Evolutionary conservation across 2,797 vertebrate species (phyloP).

Genomic region (Poeciliopsis presidionis): DNA sequence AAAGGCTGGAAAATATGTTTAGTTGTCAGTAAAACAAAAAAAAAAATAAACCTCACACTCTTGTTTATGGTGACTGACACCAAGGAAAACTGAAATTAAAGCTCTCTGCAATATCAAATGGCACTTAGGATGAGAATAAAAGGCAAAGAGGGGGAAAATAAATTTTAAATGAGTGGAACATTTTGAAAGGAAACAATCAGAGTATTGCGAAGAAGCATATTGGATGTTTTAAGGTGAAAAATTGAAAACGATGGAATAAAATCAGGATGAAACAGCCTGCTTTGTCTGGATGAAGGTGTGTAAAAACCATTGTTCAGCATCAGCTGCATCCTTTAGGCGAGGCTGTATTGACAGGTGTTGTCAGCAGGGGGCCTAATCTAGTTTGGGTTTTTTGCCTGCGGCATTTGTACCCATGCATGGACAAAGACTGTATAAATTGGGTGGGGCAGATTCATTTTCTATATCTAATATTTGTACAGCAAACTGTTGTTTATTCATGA

Average conservation of each 20-base stretch:
- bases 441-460: slow-evolving; percentile 16
- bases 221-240: slow-evolving; percentile 17
- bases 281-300: slow-evolving; percentile 28
- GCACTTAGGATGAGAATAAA: not conserved
- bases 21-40: slow-evolving; percentile 14
- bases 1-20: slow-evolving; percentile 15
- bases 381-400: slow-evolving; percentile 50
- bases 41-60: not conserved
- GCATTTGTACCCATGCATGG: slow-evolving; percentile 40
- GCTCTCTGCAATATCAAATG: not conserved
- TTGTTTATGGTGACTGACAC: slow-evolving; percentile 9
- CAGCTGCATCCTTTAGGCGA: slow-evolving; percentile 53
- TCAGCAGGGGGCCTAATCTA: slow-evolving; percentile 66
- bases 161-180: not conserved
- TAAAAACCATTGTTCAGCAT: slow-evolving; percentile 46
- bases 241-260: slow-evolving; percentile 1
- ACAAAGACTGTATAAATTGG: slow-evolving; percentile 4
- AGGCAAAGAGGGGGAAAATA: not conserved
- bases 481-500: slow-evolving; percentile 4
- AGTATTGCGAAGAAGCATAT: not conserved
- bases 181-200: not conserved
- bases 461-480: not conserved
- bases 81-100: slow-evolving; percentile 4
- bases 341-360: slow-evolving; percentile 67
- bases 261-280: not conserved